A percentile compares a stretch with the other conserved stretches of the same genome.
These are phyloP conservation scores for Melanostoma mellinum DNA, from an alignment of 2,888 invertebrate genomes.

Conservation along the genomic window DNA sequence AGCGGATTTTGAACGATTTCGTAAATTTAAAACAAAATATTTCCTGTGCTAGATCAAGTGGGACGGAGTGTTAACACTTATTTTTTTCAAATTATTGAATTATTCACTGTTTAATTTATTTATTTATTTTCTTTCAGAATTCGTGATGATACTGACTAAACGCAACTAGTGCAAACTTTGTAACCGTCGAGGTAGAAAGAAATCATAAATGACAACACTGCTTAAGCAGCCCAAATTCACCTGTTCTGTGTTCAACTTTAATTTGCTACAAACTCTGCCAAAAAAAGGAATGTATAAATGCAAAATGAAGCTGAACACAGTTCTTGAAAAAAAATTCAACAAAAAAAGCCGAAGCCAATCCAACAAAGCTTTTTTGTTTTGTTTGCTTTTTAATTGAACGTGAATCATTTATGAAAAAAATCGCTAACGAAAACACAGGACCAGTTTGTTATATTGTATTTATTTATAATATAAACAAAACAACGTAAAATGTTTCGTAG, in stretches of 20 bases:
- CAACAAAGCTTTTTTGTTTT: not conserved
- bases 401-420: slow-evolving; percentile 54
- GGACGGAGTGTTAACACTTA: too few species aligned
- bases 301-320: slow-evolving; percentile 36
- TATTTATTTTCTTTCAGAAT: slow-evolving; percentile 84
- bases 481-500: slow-evolving; percentile 64
- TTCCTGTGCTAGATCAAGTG: too few species aligned
- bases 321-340: slow-evolving; percentile 14
- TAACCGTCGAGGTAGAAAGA: slow-evolving; percentile 75
- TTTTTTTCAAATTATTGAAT: too few species aligned
- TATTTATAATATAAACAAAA: slow-evolving; percentile 66
- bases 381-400: slow-evolving; percentile 54
- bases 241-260: slow-evolving; percentile 30
- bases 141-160: slow-evolving; percentile 92
- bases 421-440: slow-evolving; percentile 70
- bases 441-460: slow-evolving; percentile 71
- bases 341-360: slow-evolving; percentile 34
- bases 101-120: too few species aligned
- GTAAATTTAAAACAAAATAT: too few species aligned
- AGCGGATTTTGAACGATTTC: too few species aligned
- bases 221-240: slow-evolving; percentile 23
- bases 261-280: slow-evolving; percentile 20
- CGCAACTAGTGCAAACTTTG: slow-evolving; percentile 86
- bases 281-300: slow-evolving; percentile 18
- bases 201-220: slow-evolving; percentile 67